Base-by-base conservation (phyloP, 2,888 invertebrate species). In the Creontiades dilutus region DNA sequence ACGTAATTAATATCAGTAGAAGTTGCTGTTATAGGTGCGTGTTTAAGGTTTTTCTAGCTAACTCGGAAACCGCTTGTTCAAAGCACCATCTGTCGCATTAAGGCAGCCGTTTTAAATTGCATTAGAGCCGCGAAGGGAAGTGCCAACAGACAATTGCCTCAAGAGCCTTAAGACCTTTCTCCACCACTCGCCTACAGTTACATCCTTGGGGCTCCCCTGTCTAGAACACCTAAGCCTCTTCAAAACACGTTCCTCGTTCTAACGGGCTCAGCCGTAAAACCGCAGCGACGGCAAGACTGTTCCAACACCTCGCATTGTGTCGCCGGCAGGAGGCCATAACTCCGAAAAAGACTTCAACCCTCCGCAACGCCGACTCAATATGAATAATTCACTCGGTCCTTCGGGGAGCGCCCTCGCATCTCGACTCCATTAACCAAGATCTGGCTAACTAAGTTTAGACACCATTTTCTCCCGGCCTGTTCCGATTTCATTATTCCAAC, bases 361-460 rank as follows among this genome's bases (percentile, higher is more conserved):
- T n/a, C 37, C 37, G 3, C 37, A 37, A 37, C 37, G 37, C 37
- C 37, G 37, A 14, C 52, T 52, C 14, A 52, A 52, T 52, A 52
- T 52, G 52, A 52, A 52, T 52, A 52, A 52, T 52, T 52, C 52
- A 52, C 52, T 52, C 52, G 16, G 16, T 16, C 52, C 5, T 52
- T 52, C 16, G 11, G 16, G 52, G 16, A n/a, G n/a, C n/a, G 52
- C 52, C 1, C 11, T 12, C 16, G 52, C 52, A 52, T 52, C 52
- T 16, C 90, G 85, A 82, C 86, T 75, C 28, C 76, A 75, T 75
- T 28, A 75, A 19, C 19, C 16, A 75, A 28, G 27, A 75, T 28
- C 76, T n/a, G 23, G 13, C n/a, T 14, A 75, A 28, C 76, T 16
- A 28, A 28, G 4, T 28, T 75, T 27, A n/a, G 37, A 87, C 61